Percentiles rank a stretch among this genome's conserved stretches.
These are phyloP conservation scores for Incurvaria masculella DNA, from an alignment of 2,888 invertebrate species.

Conservation along the genomic window DNA sequence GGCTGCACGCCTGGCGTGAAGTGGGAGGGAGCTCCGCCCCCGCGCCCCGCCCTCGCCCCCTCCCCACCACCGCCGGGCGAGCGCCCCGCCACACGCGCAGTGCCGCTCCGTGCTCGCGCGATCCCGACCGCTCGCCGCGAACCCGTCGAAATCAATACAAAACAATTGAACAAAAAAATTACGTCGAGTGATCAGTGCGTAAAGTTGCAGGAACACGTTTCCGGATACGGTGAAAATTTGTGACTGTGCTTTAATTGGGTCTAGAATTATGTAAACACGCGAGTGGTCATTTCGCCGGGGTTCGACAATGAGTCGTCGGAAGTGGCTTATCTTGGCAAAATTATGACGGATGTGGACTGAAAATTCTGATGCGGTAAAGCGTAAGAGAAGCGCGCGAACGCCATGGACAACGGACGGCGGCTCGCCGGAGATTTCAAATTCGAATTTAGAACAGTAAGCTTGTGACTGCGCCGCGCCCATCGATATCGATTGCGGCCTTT, in stretches of 20 bases:
- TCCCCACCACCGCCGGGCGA: slow-evolving; percentile 44
- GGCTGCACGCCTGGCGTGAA: slow-evolving; percentile 38
- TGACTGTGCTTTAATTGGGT: no score
- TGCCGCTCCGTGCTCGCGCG: slow-evolving; percentile 19
- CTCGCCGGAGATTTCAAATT: background rate
- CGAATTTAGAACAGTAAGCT: background rate
- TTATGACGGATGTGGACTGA: background rate
- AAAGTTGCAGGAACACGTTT: no score
- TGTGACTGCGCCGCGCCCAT: background rate
- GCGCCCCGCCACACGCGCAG: slow-evolving; percentile 25
- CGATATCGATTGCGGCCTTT: background rate
- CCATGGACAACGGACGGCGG: background rate
- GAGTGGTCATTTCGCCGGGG: no score
- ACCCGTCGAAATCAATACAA: no score
- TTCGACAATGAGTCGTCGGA: background rate
- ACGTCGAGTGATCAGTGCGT: no score
- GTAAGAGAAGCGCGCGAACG: background rate
- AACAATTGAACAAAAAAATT: no score
- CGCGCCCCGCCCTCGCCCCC: slow-evolving; percentile 24
- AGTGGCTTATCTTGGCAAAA: background rate
- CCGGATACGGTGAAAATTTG: no score
- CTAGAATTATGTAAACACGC: no score
- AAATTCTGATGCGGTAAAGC: background rate
- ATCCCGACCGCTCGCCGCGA: background rate
- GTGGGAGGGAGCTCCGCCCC: slow-evolving; percentile 35